Base-by-base conservation (phyloP, 92 coral and sea anemone species). In the Porites lobata region DNA sequence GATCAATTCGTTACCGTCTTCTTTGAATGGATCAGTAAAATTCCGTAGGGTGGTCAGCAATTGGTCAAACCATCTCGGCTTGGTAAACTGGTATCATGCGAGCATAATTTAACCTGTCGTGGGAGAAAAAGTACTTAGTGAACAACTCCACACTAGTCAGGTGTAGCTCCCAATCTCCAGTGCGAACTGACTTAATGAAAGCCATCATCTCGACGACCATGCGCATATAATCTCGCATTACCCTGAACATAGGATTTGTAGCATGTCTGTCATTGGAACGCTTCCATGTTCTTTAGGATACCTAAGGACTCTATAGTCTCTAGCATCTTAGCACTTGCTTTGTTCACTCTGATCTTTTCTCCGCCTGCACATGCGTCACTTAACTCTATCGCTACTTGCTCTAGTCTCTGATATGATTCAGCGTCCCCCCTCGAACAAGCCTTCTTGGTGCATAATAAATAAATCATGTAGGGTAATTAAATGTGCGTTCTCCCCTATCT, bases 81-180 rank as follows among this genome's bases (percentile, higher is more conserved):
- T 87, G 90, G 59, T 91, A 91, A 47, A 91, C 56, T 17, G 90
- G 88, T 67, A 90, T 86, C 93, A 90, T 90, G 15, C 88, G 75
- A 65, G 77, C 72, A 81, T 86, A 90, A 72, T 74, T 72, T 58
- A 85, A 8, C 56, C 51, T 57, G 69, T 90, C 85, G 50, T 78
- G 93, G 80, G 85, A 52, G 76, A 89, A 90, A 77, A 85, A 85
- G 52, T 85, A 90, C 70, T 90, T 90, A n/a, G 87, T 85, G 38
- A 90, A 90, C 75, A 71, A 50, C 58, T 90, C 82, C 19, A 85
- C 87, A 22, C 83, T 62, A 13, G 43, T 74, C 5, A 62, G 52
- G 22, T 79, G 73, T 54, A 8, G 58, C 58, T 54, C 58, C 58
- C 58, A 54, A 12, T 54, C 58, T 54, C 58, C 13, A 8, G 70